Evolutionary conservation across 2,888 invertebrate genomes (phyloP).

Genomic region (Lutraria lutraria): DNA sequence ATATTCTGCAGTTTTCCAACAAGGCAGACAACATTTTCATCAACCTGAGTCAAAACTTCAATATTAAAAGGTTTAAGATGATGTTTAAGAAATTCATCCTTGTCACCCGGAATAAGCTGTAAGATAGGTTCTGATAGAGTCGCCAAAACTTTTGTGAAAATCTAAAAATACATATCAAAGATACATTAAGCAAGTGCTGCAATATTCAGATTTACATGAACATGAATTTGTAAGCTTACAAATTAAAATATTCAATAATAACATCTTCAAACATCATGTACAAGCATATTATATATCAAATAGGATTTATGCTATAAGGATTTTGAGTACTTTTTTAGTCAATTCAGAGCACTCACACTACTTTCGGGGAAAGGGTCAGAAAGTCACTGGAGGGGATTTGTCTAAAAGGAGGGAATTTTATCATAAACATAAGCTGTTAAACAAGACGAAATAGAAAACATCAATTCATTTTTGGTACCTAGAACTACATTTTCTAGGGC

Average conservation of each 20-base stretch:
- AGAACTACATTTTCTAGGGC: too few relatives aligned
- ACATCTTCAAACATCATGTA: background rate
- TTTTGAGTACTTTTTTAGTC: too few relatives aligned
- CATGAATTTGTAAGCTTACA: background rate
- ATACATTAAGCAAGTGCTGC: background rate
- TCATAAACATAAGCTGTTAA: too few relatives aligned
- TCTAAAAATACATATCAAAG: slow-evolving; percentile 58
- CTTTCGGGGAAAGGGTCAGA: too few relatives aligned
- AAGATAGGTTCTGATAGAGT: slow-evolving; percentile 70
- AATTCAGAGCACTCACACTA: too few relatives aligned
- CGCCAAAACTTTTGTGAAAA: slow-evolving; percentile 74
- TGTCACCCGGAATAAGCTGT: slow-evolving; percentile 68
- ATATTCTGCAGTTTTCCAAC: slow-evolving; percentile 50
- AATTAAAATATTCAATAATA: background rate
- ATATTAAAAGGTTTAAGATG: slow-evolving; percentile 43
- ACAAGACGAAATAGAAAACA: too few relatives aligned
- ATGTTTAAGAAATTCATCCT: slow-evolving; percentile 64
- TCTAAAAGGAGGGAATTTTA: too few relatives aligned
- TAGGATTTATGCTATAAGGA: too few relatives aligned
- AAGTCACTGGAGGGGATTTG: too few relatives aligned
- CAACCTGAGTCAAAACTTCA: slow-evolving; percentile 14
- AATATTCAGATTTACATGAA: background rate
- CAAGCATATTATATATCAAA: too few relatives aligned
- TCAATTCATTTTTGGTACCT: too few relatives aligned
- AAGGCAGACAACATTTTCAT: slow-evolving; percentile 37